Base-by-base conservation (phyloP, 2,888 invertebrate genomes). In the Diaphora mendica region DNA sequence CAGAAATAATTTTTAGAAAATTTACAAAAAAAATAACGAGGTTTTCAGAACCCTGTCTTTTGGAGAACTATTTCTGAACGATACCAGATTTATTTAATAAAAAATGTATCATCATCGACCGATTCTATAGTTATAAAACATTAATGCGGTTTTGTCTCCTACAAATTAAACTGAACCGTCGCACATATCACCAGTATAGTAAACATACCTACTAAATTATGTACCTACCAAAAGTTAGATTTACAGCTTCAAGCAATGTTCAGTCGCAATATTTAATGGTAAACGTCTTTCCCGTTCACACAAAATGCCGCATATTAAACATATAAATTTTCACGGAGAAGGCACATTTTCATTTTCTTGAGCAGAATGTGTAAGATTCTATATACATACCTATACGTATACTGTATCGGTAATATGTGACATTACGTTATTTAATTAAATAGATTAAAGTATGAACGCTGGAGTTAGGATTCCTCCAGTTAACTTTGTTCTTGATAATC, bases 251-350 rank as follows among this genome's bases (percentile, higher is more conserved):
- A 20, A 33, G 23, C 42, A 69, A 62, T 20, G 33, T 66, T 66
- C 44, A 51, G 64, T 71, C 51, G 68, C 68, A 70, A 69, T 73
- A 75, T 78, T 77, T 77, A 72, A 66, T 70, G 72, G 67, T 71
- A 55, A 71, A 48, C 7, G 64, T 64, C 26, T 59, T 73, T 71
- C 59, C 70, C 70, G 64, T 68, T 62, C 72, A 77, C 68, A 88
- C 85, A 86, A 87, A 85, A 83, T 78, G 82, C 84, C 77, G 84
- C 81, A 86, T 91, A 92, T 91, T 88, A 89, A 89, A 89, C 85
- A 88, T 87, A 91, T 92, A 91, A 91, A 92, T 92, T 88, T 82
- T 87, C 84, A 85, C 87, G 80, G 83, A 80, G 76, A 80, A 75
- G 74, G 82, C 74, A 87, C 86, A 87, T 90, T 88, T 88, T 77